Percentiles rank a stretch among this genome's conserved stretches.
phyloP scores from a whole-genome alignment of 2,113 vertebrate species.

The Melospiza georgiana region DNA sequence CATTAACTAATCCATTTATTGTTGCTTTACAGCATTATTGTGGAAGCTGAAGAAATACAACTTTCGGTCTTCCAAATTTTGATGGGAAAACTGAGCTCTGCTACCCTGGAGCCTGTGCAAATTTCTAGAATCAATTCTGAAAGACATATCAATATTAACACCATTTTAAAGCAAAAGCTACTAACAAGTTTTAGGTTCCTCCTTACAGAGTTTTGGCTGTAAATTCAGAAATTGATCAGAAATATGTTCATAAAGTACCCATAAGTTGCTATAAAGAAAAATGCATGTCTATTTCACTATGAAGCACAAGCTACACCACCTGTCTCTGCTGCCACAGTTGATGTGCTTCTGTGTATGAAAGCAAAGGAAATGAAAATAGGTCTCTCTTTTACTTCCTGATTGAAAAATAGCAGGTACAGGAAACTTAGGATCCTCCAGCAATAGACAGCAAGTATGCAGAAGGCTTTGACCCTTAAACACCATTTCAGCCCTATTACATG shows the following conservation, averaged over 20 bases:
- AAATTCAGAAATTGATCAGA: neutral
- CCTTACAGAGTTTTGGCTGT: neutral
- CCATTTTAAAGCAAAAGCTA: neutral
- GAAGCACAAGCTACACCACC: neutral
- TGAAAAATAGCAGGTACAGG: neutral
- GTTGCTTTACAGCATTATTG: neutral
- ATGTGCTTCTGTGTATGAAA: neutral
- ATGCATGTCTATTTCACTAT: neutral
- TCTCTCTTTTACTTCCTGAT: neutral
- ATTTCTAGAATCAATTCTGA: neutral
- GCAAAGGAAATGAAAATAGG: neutral
- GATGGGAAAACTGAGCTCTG: neutral
- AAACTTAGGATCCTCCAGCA: neutral
- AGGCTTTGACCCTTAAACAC: neutral
- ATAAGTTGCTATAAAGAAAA: neutral
- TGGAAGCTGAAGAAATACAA: neutral
- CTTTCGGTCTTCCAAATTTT: neutral
- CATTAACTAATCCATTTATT: neutral
- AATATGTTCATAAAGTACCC: neutral
- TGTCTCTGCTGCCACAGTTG: neutral
- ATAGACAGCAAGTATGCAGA: neutral
- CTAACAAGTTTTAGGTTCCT: neutral
- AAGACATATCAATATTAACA: neutral
- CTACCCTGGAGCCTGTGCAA: neutral
- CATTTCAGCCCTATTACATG: neutral